phyloP scores from a whole-genome alignment of 2,888 invertebrate species.

The Brachyptera risi region DNA sequence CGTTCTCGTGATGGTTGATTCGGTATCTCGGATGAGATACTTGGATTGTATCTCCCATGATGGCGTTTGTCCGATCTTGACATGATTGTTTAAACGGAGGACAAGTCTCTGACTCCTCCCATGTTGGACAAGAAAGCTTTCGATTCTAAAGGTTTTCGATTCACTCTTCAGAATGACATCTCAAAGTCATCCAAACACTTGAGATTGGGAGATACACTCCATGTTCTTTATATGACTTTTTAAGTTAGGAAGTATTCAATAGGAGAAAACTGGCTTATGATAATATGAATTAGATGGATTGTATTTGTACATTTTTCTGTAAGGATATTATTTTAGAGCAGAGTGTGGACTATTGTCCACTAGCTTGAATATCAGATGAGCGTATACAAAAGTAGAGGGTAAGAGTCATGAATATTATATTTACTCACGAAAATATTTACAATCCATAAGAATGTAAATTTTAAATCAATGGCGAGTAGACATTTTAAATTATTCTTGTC shows the following conservation, averaged over 20 bases:
- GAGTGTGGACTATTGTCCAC: too few relatives aligned
- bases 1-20: background rate
- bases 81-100: background rate
- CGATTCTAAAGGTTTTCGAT: background rate
- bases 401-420: too few relatives aligned
- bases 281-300: too few relatives aligned
- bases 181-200: conserved; percentile 1
- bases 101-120: background rate
- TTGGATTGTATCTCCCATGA: background rate
- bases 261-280: too few relatives aligned
- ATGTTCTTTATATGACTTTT: conserved; percentile 1
- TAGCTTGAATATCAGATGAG: too few relatives aligned
- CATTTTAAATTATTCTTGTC: too few relatives aligned
- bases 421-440: too few relatives aligned
- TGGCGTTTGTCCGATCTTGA: background rate
- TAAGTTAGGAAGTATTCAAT: background rate
- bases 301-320: too few relatives aligned
- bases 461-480: too few relatives aligned
- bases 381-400: too few relatives aligned
- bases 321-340: too few relatives aligned
- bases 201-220: background rate
- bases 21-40: background rate
- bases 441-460: too few relatives aligned
- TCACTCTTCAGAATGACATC: background rate
- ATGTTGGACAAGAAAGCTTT: background rate